Evolutionary conservation across 2,113 vertebrate species (phyloP), one percentile per base, ranked within the genome.

Genomic region (Hiodon alosoides): DNA sequence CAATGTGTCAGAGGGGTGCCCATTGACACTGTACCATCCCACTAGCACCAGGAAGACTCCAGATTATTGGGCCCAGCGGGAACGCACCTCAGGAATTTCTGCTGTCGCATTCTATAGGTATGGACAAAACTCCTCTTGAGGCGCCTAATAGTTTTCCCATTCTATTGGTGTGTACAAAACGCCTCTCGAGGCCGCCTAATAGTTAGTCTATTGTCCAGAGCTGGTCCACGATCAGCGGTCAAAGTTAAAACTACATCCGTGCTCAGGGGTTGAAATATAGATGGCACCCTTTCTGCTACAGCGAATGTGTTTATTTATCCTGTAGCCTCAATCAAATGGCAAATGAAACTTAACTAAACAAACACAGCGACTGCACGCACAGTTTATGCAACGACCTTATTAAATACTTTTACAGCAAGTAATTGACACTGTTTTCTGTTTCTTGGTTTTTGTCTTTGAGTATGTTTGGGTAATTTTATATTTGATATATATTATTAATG

Each of bases 31-130:
- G 52, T 75, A 74, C 70, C 70, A 79, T 83, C 70, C 74, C 66
- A 59, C 65, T 70, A 75, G 81, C 79, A 77, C 85, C 76, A 81
- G 31, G 9, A 83, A 82, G 81, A 75, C 77, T 85, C 83, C 76
- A 77, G 54, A 82, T 87, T 87, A 88, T 86, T 84, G 73, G 79
- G 79, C 86, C 74, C 85, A 83, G 86, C 83, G 84, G 86, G 84
- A 85, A 81, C 74, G 72, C 55, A 80, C 79, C 81, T 84, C 84
- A 84, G 79, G 81, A 85, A 81, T 74, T 77, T 80, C 82, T 79
- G 83, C 80, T 78, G 80, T 81, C 83, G 78, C 81, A 77, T 64
- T 72, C 77, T 81, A 77, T 62, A 52, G 78, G 78, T 77, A 82
- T 75, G 83, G 77, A 77, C 80, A 85, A 84, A 71, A 71, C 11